These are phyloP conservation scores for Distichodus sexfasciatus DNA, from an alignment of 2,797 vertebrate genomes.

Conservation along the genomic window DNA sequence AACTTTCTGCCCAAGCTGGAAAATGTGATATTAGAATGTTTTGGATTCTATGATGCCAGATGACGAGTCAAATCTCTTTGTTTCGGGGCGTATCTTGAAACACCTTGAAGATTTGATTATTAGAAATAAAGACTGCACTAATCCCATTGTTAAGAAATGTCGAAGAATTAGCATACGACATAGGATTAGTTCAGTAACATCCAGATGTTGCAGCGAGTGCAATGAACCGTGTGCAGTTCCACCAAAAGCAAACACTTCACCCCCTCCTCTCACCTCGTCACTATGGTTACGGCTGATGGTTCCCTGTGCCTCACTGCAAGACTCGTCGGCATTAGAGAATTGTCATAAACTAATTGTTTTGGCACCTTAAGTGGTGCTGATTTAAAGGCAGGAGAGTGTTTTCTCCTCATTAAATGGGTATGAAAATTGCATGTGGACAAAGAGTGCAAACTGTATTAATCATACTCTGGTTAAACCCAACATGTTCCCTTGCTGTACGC, in stretches of 20 bases:
- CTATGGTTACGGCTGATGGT: constrained; percentile 44
- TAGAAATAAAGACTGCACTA: too few relatives aligned
- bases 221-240: background rate
- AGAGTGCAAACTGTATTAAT: constrained; percentile 18
- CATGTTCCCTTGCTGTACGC: background rate
- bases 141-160: too few relatives aligned
- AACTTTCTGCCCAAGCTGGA: too few relatives aligned
- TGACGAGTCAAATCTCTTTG: too few relatives aligned
- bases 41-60: too few relatives aligned
- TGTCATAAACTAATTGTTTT: constrained; percentile 68
- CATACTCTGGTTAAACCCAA: constrained; percentile 7
- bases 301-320: constrained; percentile 4
- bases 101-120: too few relatives aligned
- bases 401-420: constrained; percentile 43
- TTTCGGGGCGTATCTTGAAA: too few relatives aligned
- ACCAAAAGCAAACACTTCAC: background rate
- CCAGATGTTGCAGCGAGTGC: background rate
- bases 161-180: too few relatives aligned
- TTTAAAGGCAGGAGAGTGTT: constrained; percentile 17
- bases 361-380: constrained; percentile 49
- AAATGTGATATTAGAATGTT: too few relatives aligned
- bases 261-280: constrained; percentile 10
- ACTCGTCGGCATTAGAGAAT: constrained; percentile 43
- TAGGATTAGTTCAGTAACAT: too few relatives aligned
- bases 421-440: constrained; percentile 16